Evolutionary conservation across 2,113 vertebrate species (phyloP).

Genomic region (Protomyctophum bolini): DNA sequence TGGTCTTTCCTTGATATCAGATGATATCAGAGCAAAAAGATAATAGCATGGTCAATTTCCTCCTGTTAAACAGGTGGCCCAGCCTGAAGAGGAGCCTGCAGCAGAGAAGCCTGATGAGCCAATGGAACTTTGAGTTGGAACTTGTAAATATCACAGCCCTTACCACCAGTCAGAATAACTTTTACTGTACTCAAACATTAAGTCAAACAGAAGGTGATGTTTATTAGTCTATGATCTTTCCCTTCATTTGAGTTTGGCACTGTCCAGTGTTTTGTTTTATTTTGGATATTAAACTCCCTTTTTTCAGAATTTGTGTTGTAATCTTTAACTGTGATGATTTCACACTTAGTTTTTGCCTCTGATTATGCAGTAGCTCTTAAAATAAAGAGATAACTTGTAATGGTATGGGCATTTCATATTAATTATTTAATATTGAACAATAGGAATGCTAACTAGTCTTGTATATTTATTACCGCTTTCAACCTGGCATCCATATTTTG

Average conservation of each 20-base stretch:
- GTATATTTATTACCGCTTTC: too few relatives aligned
- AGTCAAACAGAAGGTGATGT: neutral
- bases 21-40: too few relatives aligned
- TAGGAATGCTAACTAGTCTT: too few relatives aligned
- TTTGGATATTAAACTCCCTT: neutral
- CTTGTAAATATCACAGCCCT: neutral
- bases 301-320: neutral
- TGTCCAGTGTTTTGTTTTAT: neutral
- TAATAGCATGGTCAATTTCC: too few relatives aligned
- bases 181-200: neutral
- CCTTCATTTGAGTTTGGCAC: constrained; percentile 1
- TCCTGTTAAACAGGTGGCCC: constrained; percentile 65
- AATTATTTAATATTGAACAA: too few relatives aligned
- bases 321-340: neutral
- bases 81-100: constrained; percentile 77
- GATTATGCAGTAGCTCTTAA: too few relatives aligned
- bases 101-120: constrained; percentile 86
- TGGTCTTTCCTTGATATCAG: too few relatives aligned
- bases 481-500: too few relatives aligned
- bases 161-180: neutral
- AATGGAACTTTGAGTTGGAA: constrained; percentile 83
- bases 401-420: too few relatives aligned
- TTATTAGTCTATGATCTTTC: neutral
- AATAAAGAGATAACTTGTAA: too few relatives aligned
- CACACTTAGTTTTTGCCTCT: too few relatives aligned